These are phyloP conservation scores for Thamnophis elegans DNA, from an alignment of 2,797 vertebrate genomes.

Conservation along the genomic window DNA sequence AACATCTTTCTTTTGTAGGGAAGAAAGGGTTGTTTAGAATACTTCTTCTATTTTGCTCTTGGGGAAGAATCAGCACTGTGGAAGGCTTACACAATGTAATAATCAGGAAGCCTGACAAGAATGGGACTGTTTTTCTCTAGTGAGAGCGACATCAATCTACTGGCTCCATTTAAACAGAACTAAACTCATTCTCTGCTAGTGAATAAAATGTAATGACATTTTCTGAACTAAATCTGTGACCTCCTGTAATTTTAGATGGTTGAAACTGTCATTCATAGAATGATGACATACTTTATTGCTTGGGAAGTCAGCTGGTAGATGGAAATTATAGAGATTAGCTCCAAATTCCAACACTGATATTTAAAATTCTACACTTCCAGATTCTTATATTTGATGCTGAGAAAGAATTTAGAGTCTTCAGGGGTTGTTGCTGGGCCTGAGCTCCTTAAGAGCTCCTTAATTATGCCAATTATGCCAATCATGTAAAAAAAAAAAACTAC, in stretches of 20 bases:
- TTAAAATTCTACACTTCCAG: background rate
- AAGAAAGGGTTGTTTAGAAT: background rate
- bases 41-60: background rate
- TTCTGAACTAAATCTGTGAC: background rate
- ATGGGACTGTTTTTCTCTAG: background rate
- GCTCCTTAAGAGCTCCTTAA: background rate
- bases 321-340: background rate
- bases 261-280: background rate
- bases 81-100: background rate
- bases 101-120: background rate
- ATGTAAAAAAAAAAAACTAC: background rate
- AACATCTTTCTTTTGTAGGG: slow-evolving; percentile 1
- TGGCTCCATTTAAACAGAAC: background rate
- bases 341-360: background rate
- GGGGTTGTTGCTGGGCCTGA: background rate
- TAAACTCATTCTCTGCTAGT: background rate
- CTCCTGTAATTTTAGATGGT: background rate
- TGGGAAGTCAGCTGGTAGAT: background rate
- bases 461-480: background rate
- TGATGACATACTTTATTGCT: background rate
- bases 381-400: background rate
- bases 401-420: background rate
- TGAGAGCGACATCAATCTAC: background rate
- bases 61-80: background rate
- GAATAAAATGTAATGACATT: background rate